phyloP scores from a whole-genome alignment of 2,797 vertebrate species.

The Tadarida brasiliensis region DNA sequence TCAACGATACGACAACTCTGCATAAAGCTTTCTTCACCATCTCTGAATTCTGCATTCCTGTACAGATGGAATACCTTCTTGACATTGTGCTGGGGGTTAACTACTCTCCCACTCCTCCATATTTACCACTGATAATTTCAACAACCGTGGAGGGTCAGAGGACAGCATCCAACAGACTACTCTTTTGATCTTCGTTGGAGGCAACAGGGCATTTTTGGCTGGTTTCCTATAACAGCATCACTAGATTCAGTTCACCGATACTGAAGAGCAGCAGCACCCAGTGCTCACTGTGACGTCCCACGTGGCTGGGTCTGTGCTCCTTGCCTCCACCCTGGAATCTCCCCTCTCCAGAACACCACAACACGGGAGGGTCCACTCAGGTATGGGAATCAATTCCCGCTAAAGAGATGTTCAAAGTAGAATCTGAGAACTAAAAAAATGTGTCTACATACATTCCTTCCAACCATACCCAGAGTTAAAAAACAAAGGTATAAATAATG shows the following conservation, averaged over 20 bases:
- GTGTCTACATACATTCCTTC: not conserved
- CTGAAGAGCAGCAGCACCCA: not conserved
- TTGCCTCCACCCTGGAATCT: not conserved
- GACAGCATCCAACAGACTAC: not conserved
- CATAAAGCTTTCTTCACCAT: not conserved
- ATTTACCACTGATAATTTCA: not conserved
- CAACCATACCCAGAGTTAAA: not conserved
- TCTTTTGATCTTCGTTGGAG: not conserved
- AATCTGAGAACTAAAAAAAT: not conserved
- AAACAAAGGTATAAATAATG: not conserved
- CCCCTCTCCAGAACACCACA: not conserved
- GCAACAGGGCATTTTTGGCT: not conserved
- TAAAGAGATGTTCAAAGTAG: not conserved
- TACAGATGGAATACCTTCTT: not conserved
- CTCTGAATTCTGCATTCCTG: not conserved
- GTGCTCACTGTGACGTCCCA: rapidly evolving
- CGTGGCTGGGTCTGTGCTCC: rapidly evolving
- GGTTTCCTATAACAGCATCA: not conserved
- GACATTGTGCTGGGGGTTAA: not conserved
- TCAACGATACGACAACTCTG: not conserved
- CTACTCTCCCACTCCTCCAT: not conserved
- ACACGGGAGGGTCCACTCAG: not conserved
- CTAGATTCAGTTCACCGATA: not conserved
- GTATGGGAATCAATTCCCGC: not conserved
- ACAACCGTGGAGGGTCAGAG: not conserved